phyloP scores from a whole-genome alignment of 2,888 invertebrate genomes.

The Neria commutata region DNA sequence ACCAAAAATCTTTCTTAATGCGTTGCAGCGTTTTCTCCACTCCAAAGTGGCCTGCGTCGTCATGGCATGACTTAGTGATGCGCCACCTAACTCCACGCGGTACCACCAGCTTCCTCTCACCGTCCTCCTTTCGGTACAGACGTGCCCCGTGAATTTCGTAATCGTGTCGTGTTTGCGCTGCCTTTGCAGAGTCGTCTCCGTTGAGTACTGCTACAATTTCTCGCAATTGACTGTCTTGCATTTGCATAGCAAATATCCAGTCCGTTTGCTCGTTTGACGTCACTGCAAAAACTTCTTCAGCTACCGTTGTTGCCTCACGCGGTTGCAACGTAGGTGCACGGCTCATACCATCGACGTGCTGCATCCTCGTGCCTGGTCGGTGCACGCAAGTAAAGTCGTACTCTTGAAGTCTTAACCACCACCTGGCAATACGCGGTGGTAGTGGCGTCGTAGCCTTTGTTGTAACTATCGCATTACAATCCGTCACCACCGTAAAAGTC shows the following conservation, averaged over 20 bases:
- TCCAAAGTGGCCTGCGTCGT: slow-evolving; percentile 32
- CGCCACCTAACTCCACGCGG: slow-evolving; percentile 23
- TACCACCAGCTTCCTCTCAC: slow-evolving; percentile 18
- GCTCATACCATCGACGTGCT: slow-evolving; percentile 45
- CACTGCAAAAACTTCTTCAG: not conserved
- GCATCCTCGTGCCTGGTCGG: slow-evolving; percentile 37
- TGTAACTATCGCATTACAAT: slow-evolving; percentile 45
- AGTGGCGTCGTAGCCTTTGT: slow-evolving; percentile 41
- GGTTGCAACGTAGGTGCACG: not conserved
- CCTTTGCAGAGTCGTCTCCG: not conserved
- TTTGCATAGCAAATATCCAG: not conserved
- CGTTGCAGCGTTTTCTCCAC: slow-evolving; percentile 30
- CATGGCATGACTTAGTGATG: slow-evolving; percentile 30
- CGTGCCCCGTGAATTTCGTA: slow-evolving; percentile 8
- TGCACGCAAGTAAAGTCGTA: slow-evolving; percentile 30
- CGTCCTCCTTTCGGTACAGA: slow-evolving; percentile 5
- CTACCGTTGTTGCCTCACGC: not conserved
- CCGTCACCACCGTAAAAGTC: slow-evolving; percentile 44
- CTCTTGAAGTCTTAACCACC: slow-evolving; percentile 36
- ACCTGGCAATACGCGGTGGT: slow-evolving; percentile 41
- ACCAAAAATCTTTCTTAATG: slow-evolving; percentile 33
- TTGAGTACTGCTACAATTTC: not conserved
- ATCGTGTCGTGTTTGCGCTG: not conserved
- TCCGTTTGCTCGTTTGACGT: not conserved
- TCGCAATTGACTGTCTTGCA: not conserved